Conservation (phyloP, 2,113 vertebrate genomes). For the Sturnira hondurensis region DNA sequence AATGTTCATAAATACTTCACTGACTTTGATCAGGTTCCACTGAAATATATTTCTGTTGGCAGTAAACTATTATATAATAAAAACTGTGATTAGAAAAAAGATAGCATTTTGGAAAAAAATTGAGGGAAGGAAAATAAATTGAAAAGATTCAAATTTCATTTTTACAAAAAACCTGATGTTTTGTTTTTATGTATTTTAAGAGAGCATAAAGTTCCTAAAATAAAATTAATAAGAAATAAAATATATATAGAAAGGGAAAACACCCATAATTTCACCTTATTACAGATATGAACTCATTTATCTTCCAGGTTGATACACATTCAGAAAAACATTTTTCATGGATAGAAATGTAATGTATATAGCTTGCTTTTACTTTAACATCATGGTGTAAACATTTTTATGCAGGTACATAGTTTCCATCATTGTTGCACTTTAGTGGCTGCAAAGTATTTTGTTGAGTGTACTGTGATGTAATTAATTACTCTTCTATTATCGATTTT, state of each 20-base stretch:
- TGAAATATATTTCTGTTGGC: neutral
- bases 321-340: neutral
- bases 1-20: neutral
- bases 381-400: neutral
- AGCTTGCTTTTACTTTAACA: neutral
- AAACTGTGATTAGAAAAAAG: neutral
- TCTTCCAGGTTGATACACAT: neutral
- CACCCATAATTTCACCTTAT: neutral
- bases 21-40: neutral
- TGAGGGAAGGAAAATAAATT: neutral
- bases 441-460: neutral
- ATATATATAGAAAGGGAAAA: neutral
- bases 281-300: neutral
- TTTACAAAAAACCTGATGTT: neutral
- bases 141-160: neutral
- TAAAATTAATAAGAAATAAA: neutral
- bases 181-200: conserved; percentile 11
- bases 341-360: neutral
- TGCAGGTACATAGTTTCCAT: neutral
- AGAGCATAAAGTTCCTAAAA: neutral
- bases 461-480: neutral
- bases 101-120: neutral
- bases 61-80: neutral
- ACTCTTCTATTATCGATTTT: neutral
- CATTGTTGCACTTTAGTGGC: neutral